phyloP scores from a whole-genome alignment of 2,797 vertebrate species.

The Eulemur mongoz region DNA sequence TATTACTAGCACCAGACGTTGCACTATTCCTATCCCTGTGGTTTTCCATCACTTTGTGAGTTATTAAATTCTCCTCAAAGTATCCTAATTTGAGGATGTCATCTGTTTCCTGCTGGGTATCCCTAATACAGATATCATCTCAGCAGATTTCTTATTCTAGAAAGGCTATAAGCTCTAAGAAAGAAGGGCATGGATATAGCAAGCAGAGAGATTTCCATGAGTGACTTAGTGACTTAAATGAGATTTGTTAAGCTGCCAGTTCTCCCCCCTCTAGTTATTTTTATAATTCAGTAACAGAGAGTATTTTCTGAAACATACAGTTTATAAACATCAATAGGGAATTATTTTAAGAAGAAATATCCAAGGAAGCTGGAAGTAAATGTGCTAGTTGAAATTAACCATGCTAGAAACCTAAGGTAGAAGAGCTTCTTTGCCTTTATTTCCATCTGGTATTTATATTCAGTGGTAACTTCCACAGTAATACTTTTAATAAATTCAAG shows the following conservation, averaged over 20 bases:
- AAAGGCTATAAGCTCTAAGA: not conserved
- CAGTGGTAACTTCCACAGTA: not conserved
- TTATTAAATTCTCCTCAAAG: slow-evolving; percentile 24
- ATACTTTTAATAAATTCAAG: not conserved
- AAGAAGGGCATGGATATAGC: not conserved
- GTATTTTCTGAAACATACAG: not conserved
- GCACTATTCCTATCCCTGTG: not conserved
- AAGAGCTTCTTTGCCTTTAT: not conserved
- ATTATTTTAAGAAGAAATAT: slow-evolving; percentile 36
- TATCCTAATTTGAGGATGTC: not conserved
- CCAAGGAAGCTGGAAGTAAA: not conserved
- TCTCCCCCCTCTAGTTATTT: not conserved
- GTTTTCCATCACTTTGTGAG: not conserved
- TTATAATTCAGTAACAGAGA: not conserved
- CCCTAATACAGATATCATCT: not conserved
- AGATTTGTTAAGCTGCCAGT: not conserved
- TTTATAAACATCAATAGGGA: not conserved
- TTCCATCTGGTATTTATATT: not conserved
- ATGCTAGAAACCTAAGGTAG: not conserved
- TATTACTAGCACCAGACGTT: not conserved
- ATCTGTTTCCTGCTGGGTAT: slow-evolving; percentile 24
- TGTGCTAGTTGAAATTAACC: not conserved
- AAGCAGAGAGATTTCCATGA: not conserved
- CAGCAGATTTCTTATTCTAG: not conserved
- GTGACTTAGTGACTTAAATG: not conserved